Percentiles rank a stretch among this genome's conserved stretches.
These are phyloP conservation scores for Leptocoma aspasia DNA, from an alignment of 2,113 vertebrate species.

Conservation along the genomic window DNA sequence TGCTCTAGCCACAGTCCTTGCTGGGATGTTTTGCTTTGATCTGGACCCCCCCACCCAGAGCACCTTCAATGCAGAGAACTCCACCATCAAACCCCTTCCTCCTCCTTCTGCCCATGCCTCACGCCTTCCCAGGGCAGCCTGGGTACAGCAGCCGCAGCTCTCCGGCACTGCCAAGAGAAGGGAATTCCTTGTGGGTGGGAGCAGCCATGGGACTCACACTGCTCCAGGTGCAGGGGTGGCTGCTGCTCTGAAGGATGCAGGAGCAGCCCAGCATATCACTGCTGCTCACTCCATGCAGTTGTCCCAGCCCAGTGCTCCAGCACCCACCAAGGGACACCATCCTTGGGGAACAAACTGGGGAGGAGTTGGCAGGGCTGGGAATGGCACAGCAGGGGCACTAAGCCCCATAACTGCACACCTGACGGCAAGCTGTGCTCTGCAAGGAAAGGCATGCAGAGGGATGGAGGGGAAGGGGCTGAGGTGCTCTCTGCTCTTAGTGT, in stretches of 20 bases:
- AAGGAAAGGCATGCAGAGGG: neutral
- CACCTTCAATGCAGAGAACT: neutral
- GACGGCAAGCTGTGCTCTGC: neutral
- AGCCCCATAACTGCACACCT: accelerated
- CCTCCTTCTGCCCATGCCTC: neutral
- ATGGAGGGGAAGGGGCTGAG: neutral
- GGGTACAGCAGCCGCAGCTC: neutral
- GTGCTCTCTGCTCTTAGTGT: neutral
- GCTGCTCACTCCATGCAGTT: neutral
- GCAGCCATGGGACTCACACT: neutral
- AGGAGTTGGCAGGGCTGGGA: neutral
- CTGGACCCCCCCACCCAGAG: neutral
- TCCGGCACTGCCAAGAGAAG: accelerated
- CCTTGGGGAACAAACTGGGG: neutral
- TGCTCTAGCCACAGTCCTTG: neutral
- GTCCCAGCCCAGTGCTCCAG: accelerated
- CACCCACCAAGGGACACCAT: accelerated
- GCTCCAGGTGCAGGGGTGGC: accelerated
- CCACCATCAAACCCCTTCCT: neutral
- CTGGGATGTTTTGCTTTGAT: neutral
- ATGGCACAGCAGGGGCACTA: neutral
- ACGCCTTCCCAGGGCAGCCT: neutral
- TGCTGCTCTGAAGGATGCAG: neutral
- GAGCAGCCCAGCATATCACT: neutral
- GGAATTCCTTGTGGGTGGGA: accelerated